phyloP scores from a whole-genome alignment of 2,797 vertebrate genomes.

The Semaprochilodus insignis region DNA sequence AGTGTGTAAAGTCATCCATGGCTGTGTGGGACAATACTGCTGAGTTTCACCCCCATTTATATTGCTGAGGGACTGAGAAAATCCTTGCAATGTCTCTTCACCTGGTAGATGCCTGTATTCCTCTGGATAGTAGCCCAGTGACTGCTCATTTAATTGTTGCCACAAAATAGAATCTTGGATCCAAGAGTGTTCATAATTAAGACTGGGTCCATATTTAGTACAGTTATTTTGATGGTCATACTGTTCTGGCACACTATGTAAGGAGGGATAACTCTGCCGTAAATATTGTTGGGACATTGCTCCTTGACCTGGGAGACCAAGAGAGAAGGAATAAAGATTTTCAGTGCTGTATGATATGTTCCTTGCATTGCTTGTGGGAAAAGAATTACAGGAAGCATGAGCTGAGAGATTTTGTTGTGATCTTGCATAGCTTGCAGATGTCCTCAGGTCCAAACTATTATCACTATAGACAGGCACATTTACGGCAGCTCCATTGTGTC shows the following conservation, averaged over 20 bases:
- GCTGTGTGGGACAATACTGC: constrained; percentile 47
- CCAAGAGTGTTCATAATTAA: constrained; percentile 78
- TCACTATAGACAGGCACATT: constrained; percentile 66
- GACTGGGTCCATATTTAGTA: constrained; percentile 59
- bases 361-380: constrained; percentile 58
- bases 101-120: constrained; percentile 59
- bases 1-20: constrained; percentile 60
- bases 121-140: constrained; percentile 63
- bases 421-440: constrained; percentile 73
- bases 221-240: constrained; percentile 58
- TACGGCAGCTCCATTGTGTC: constrained; percentile 67
- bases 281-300: constrained; percentile 60
- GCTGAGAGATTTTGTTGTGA: constrained; percentile 68
- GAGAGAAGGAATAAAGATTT: constrained; percentile 66
- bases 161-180: constrained; percentile 76
- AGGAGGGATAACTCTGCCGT: constrained; percentile 65
- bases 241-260: constrained; percentile 59
- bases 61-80: constrained; percentile 56
- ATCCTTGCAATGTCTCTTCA: constrained; percentile 44
- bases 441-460: constrained; percentile 80
- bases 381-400: constrained; percentile 66
- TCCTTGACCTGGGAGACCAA: constrained; percentile 55
- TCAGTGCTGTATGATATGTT: constrained; percentile 67
- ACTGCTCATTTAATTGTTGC: constrained; percentile 77
- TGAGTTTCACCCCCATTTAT: constrained; percentile 62